A percentile compares a stretch with the other conserved stretches of the same genome.
Evolutionary conservation across 2,888 invertebrate species (phyloP).

Genomic region (Glyphotaelius pellucidus): DNA sequence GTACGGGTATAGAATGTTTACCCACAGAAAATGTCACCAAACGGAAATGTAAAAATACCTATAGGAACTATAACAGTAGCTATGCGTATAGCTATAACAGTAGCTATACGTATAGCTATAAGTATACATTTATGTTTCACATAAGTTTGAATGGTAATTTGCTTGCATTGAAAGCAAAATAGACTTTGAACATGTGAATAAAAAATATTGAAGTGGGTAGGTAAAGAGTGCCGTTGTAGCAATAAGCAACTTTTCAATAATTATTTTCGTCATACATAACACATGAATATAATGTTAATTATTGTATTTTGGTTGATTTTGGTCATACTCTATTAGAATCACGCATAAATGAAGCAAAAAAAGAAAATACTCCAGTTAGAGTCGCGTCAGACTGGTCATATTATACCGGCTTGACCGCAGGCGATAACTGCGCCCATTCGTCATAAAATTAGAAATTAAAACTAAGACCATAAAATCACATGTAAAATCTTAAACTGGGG

Average conservation of each 20-base stretch:
- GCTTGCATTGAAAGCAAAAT: not conserved
- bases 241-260: not conserved
- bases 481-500: constrained; percentile 49
- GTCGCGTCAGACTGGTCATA: not conserved
- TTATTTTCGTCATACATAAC: not conserved
- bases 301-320: not conserved
- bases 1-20: too few species aligned
- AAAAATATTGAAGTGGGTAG: not conserved
- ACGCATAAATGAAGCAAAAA: not conserved
- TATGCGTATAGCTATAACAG: too few species aligned
- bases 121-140: not conserved
- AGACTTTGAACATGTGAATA: constrained; percentile 17
- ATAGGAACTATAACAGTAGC: not conserved
- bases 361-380: not conserved
- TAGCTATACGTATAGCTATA: too few species aligned
- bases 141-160: not conserved
- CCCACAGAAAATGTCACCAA: not conserved
- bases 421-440: not conserved
- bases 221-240: not conserved
- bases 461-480: constrained; percentile 3
- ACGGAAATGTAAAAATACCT: not conserved
- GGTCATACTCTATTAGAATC: not conserved
- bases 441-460: constrained; percentile 42
- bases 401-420: not conserved
- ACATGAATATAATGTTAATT: not conserved